Evolutionary conservation across 2,113 vertebrate species (phyloP).

Genomic region (Pipra filicauda): DNA sequence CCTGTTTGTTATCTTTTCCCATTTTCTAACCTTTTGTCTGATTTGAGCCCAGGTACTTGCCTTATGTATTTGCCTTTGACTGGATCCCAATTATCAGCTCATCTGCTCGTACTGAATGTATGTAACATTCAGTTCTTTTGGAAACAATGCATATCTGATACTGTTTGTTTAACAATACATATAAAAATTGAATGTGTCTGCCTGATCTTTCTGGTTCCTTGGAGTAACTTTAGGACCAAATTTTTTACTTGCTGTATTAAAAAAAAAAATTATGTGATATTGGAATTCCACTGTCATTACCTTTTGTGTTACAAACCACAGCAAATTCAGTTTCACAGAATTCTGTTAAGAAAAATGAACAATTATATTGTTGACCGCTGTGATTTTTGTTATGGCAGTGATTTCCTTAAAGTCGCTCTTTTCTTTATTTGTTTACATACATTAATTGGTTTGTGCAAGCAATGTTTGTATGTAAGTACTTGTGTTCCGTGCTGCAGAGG

Average conservation of each 20-base stretch:
- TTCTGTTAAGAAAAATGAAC: neutral
- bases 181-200: neutral
- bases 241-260: neutral
- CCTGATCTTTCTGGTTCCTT: neutral
- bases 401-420: neutral
- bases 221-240: neutral
- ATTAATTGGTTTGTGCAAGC: neutral
- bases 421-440: neutral
- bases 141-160: neutral
- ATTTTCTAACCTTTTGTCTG: neutral
- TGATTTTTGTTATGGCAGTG: neutral
- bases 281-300: neutral
- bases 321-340: neutral
- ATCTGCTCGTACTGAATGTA: neutral
- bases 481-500: neutral
- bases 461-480: neutral
- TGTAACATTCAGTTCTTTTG: neutral
- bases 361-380: neutral
- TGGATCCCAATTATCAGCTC: neutral
- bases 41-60: neutral
- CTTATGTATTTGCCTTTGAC: neutral
- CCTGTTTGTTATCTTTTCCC: neutral
- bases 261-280: neutral
- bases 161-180: neutral
- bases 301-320: neutral